These are phyloP conservation scores for Himalopsyche japonica DNA, from an alignment of 2,888 invertebrate genomes.

Conservation along the genomic window DNA sequence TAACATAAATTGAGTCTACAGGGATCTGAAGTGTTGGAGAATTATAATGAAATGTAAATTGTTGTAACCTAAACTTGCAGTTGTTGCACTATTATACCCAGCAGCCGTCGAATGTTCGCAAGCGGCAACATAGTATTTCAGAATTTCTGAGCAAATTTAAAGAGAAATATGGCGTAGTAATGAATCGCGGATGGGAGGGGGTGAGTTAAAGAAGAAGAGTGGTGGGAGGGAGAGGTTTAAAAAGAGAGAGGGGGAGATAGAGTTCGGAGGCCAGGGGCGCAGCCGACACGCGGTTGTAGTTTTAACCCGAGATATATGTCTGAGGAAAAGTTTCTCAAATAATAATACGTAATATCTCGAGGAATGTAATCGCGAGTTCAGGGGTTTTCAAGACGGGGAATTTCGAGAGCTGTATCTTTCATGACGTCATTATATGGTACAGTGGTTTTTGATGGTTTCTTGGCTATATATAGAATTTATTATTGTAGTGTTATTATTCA, in stretches of 20 bases:
- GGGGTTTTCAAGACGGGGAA: not conserved
- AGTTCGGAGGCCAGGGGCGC: not conserved
- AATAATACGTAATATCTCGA: conserved; percentile 16
- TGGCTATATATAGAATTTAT: not conserved
- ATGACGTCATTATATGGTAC: not conserved
- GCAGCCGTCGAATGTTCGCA: not conserved
- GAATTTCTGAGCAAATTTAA: conserved; percentile 41
- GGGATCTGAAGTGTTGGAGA: no score
- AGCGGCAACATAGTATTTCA: conserved; percentile 29
- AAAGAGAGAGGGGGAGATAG: conserved; percentile 6
- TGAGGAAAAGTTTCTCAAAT: conserved; percentile 36
- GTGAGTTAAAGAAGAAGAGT: conserved; percentile 23
- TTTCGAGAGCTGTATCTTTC: not conserved
- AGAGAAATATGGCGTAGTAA: conserved; percentile 40
- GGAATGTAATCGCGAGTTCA: conserved; percentile 26
- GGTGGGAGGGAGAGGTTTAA: not conserved
- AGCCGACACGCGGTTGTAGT: conserved; percentile 31
- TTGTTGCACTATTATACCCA: not conserved
- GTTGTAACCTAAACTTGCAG: not conserved
- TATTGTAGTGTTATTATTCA: no score
- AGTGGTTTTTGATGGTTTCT: not conserved
- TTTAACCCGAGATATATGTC: conserved; percentile 37
- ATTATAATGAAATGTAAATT: not conserved
- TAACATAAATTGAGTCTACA: no score
- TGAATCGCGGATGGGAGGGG: conserved; percentile 39